Evolutionary conservation across 2,113 vertebrate genomes (phyloP), one percentile per base, ranked within the genome.

Genomic region (Sterna hirundo): DNA sequence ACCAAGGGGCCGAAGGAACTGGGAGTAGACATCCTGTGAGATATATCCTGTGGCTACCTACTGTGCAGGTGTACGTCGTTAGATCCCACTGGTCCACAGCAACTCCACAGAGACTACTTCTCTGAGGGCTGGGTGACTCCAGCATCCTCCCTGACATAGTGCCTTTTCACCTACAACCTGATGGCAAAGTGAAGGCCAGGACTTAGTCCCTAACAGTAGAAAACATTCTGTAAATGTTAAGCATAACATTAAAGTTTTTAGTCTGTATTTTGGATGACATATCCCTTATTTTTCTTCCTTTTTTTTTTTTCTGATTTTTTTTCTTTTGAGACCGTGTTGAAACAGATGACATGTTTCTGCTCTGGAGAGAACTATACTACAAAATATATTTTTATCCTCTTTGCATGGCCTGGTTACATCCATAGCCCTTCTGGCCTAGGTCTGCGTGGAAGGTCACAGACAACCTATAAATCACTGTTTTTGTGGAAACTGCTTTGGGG

Each of bases 31-130:
- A n/a, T 46, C 58, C 42, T 40, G 17, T 51, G 55, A 78, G 42
- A 46, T 46, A 27, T 30, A n/a, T 40, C 58, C 42, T 40, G 52
- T 52, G 38, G 74, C 30, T 84, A 27, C 52, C 30, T 68, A 68
- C 54, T 1, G 1, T 75, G 36, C 49, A 61, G 58, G 12, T 3
- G 1, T 32, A 21, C 22, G 15, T 44, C 3, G 0, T 49, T 12
- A 47, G n/a, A 83, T 66, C 52, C 15, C 26, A 13, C 19, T 22
- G 54, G 22, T 83, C 47, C 52, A 15, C 14, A 62, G 49, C 44
- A 75, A 9, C 51, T 62, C 54, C 36, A 52, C 5, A 11, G 42
- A 16, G 23, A 51, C n/a, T 68, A 6, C 27, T 68, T 74, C 65
- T 72, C 60, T 8, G 17, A 55, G 32, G n/a, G 20, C 32, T 57